Evolutionary conservation across 2,888 invertebrate genomes (phyloP), one percentile per base, ranked within the genome.

Genomic region (Ctena decussata): DNA sequence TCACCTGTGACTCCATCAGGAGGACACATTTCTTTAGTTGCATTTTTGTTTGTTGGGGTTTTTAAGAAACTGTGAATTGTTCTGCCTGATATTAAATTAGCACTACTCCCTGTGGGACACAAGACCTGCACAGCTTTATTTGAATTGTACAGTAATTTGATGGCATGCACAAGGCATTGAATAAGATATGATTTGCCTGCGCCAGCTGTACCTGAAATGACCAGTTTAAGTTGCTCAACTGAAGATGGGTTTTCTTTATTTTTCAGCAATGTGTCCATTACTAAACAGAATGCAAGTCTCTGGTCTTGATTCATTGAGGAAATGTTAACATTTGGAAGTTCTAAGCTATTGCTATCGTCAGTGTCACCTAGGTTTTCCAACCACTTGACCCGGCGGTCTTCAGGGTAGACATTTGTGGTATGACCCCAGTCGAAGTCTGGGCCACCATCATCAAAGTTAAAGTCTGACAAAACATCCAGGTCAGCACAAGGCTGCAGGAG

Each of bases 401-500:
- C 8, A 35, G 89, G 86, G 57, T 90, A 87, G 5, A 44, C 15
- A 24, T 27, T 21, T 24, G 15, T 15, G 24, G 46, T 69, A 24
- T 27, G 21, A 46, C 57, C 57, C 86, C 85, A 84, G 60, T 90
- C 81, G 72, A 77, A 74, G 32, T 83, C 76, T n/a, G 86, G 86
- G 8, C 91, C 91, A 2, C 90, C 90, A 86, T 91, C 88, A 87
- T 91, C 85, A 77, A 75, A 90, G n/a, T 39, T 18, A 60, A 85
- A 85, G 0, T 90, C 82, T 65, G 27, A 21, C 46, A n/a, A 15
- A 12, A n/a, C 27, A 15, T 73, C 30, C 3, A n/a, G n/a, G 35
- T 69, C 35, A n/a, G 65, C 35, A 78, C 77, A 53, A 30, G 90
- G 91, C 46, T 80, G 37, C 11, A 90, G 21, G 1, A 82, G 6